A percentile compares a stretch with the other conserved stretches of the same genome.
Evolutionary conservation across 2,113 vertebrate species (phyloP).

Genomic region (Percopsis transmontana): DNA sequence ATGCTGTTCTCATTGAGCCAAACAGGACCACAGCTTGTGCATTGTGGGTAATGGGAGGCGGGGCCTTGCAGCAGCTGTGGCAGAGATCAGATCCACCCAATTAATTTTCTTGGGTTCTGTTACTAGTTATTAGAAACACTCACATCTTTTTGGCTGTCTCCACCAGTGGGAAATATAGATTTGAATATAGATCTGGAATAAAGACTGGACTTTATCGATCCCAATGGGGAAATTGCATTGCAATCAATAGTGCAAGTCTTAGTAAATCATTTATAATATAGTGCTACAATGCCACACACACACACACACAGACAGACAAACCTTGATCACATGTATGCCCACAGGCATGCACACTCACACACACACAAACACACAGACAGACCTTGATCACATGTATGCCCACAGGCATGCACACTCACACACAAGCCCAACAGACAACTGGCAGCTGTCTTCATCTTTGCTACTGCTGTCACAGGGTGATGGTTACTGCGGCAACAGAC

Average conservation of each 20-base stretch:
- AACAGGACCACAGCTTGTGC: slow-evolving; percentile 8
- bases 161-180: no score
- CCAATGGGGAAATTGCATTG: no score
- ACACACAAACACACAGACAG: not conserved
- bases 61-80: slow-evolving; percentile 6
- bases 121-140: no score
- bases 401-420: not conserved
- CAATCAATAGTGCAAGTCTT: no score
- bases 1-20: not conserved
- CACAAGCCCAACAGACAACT: slow-evolving; percentile 5
- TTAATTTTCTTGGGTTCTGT: slow-evolving; percentile 30
- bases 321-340: not conserved
- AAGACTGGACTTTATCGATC: no score
- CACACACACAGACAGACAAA: not conserved
- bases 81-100: slow-evolving; percentile 39
- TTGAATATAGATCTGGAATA: no score
- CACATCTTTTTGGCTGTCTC: no score
- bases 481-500: slow-evolving; percentile 67
- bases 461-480: slow-evolving; percentile 36
- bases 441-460: slow-evolving; percentile 15
- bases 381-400: not conserved
- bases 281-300: no score
- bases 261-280: not conserved
- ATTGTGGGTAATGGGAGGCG: slow-evolving; percentile 21
- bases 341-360: slow-evolving; percentile 4